A percentile compares a stretch with the other conserved stretches of the same genome.
Conservation (phyloP, 2,888 invertebrate species). For the Drosophila falleni region DNA sequence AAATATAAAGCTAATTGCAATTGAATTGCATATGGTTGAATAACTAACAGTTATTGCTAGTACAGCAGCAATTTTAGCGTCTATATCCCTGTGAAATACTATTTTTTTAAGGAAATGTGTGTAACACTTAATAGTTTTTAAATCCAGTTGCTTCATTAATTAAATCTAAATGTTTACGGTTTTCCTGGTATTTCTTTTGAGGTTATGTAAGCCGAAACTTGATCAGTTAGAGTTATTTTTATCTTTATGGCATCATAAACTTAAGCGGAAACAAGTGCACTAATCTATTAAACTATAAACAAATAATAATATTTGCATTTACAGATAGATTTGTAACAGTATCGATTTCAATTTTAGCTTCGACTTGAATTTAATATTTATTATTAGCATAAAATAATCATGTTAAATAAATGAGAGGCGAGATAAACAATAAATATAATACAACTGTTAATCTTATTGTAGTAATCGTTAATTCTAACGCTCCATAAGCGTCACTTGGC, state of each 20-base stretch:
- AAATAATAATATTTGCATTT: conserved; percentile 16
- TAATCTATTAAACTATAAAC: conserved; percentile 4
- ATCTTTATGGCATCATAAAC: conserved; percentile 21
- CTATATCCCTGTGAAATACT: too few species aligned
- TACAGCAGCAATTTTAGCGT: not conserved
- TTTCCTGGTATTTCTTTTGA: conserved; percentile 1
- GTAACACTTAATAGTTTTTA: not conserved
- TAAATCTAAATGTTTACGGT: not conserved
- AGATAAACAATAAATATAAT: conserved; percentile 37
- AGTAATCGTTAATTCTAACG: conserved; percentile 66
- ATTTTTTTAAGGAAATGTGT: not conserved
- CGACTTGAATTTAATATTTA: not conserved
- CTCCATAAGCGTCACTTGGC: conserved; percentile 70
- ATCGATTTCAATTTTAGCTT: conserved; percentile 5
- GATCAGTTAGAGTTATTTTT: conserved; percentile 1
- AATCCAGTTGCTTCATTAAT: not conserved
- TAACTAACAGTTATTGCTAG: not conserved
- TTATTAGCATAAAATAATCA: conserved; percentile 23
- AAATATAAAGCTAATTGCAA: not conserved
- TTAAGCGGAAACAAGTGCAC: conserved; percentile 17
- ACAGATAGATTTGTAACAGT: conserved; percentile 2
- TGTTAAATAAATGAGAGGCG: conserved; percentile 6
- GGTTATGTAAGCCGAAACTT: conserved; percentile 6
- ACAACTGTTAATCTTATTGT: conserved; percentile 61
- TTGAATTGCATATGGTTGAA: not conserved